These are phyloP conservation scores for Cryptomyrus ogoouensis DNA, from an alignment of 2,113 vertebrate species.

Conservation along the genomic window DNA sequence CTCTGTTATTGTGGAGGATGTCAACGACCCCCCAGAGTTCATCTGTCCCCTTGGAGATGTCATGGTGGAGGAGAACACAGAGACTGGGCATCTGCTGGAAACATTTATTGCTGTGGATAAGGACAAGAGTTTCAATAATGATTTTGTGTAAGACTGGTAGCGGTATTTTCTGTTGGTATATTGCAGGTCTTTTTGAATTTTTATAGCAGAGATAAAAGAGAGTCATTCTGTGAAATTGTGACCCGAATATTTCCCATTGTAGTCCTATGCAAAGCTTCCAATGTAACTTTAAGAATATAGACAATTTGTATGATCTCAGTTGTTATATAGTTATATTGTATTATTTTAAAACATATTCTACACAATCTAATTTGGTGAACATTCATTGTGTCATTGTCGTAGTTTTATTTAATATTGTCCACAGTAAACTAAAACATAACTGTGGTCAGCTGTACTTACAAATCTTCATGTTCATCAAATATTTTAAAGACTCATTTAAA, in stretches of 20 bases:
- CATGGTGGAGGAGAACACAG: slow-evolving; percentile 29
- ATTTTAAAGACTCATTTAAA: neutral
- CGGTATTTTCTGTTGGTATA: neutral
- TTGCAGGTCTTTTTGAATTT: neutral
- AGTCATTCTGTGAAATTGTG: neutral
- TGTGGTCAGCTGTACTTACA: neutral
- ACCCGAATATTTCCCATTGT: neutral
- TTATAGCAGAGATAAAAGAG: neutral
- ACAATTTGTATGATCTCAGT: neutral
- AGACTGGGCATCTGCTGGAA: slow-evolving; percentile 28
- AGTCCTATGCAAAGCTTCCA: neutral
- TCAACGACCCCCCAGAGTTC: slow-evolving; percentile 55
- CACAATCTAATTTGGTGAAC: neutral
- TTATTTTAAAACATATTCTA: neutral
- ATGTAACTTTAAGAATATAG: neutral
- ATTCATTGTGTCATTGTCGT: neutral
- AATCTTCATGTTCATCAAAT: neutral
- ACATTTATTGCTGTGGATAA: slow-evolving; percentile 43
- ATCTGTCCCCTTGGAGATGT: neutral
- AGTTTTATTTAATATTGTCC: neutral
- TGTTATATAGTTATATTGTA: neutral
- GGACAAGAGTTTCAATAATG: slow-evolving; percentile 26
- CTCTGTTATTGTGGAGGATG: slow-evolving; percentile 45
- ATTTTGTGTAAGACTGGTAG: slow-evolving; percentile 40
- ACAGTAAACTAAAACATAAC: neutral